Conservation (phyloP, 2,888 invertebrate species). For the Heteromurus nitidus region DNA sequence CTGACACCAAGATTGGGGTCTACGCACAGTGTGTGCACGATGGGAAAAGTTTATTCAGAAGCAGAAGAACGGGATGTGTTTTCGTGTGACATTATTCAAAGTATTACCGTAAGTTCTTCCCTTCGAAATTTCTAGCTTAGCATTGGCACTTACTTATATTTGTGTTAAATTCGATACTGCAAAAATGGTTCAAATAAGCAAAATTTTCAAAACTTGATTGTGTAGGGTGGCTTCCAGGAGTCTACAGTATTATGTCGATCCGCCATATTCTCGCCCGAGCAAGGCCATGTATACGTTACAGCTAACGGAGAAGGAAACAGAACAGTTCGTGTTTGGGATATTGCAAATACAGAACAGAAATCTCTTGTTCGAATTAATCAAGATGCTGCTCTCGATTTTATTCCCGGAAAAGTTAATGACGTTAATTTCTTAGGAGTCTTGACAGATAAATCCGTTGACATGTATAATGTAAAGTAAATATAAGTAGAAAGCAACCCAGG, state of each 20-base stretch:
- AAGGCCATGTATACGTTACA: slow-evolving; percentile 61
- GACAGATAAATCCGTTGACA: slow-evolving; percentile 42
- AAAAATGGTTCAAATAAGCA: too few relatives aligned
- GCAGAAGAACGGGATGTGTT: slow-evolving; percentile 53
- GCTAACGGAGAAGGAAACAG: slow-evolving; percentile 74
- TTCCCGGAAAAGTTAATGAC: slow-evolving; percentile 79
- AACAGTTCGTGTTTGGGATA: slow-evolving; percentile 81
- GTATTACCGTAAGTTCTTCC: slow-evolving; percentile 64
- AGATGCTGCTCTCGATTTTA: slow-evolving; percentile 83
- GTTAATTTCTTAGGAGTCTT: slow-evolving; percentile 77
- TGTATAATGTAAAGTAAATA: slow-evolving; percentile 33
- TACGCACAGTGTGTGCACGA: slow-evolving; percentile 41
- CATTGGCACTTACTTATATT: too few relatives aligned
- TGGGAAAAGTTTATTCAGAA: slow-evolving; percentile 43
- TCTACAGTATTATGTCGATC: slow-evolving; percentile 63
- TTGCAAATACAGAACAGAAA: slow-evolving; percentile 78
- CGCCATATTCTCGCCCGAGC: slow-evolving; percentile 62
- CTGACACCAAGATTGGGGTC: not conserved
- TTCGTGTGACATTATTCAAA: slow-evolving; percentile 72
- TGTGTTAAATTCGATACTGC: too few relatives aligned
- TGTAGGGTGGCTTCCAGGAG: slow-evolving; percentile 63
- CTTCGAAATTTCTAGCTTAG: not conserved
- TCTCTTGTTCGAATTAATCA: slow-evolving; percentile 79
- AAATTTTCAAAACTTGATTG: not conserved
- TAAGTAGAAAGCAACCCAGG: too few relatives aligned